These are phyloP conservation scores for Panulirus ornatus DNA, from an alignment of 1,140 invertebrate species.

Conservation along the genomic window DNA sequence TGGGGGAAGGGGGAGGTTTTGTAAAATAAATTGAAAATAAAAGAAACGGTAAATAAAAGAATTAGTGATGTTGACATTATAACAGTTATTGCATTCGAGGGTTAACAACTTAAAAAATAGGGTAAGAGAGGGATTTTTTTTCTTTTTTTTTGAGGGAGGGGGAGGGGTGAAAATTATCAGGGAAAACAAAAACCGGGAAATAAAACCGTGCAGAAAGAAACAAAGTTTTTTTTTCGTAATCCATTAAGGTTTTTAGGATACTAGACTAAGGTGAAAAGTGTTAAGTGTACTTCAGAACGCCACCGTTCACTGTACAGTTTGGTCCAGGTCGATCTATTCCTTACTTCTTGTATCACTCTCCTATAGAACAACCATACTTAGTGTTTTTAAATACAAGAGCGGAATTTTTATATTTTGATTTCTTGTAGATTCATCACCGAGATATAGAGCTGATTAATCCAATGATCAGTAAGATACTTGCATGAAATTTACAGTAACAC, in stretches of 20 bases:
- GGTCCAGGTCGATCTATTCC: no score
- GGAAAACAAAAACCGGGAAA: not conserved
- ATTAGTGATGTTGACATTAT: not conserved
- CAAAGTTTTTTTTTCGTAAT: not conserved
- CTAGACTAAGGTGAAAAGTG: slow-evolving; percentile 13
- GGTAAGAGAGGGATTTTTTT: no score
- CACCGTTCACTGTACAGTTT: not conserved
- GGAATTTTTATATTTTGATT: no score
- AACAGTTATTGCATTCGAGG: not conserved
- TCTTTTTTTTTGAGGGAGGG: no score
- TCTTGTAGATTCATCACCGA: no score
- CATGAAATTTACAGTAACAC: no score
- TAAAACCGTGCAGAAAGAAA: slow-evolving; percentile 16
- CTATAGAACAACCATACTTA: no score
- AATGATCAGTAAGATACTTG: no score
- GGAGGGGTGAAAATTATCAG: not conserved
- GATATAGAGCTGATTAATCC: no score
- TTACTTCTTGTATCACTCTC: no score
- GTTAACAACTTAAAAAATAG: not conserved
- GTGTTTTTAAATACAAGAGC: no score
- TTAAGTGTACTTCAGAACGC: slow-evolving; percentile 39
- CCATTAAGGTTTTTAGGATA: not conserved
- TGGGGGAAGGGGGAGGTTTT: not conserved
- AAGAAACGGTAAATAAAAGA: slow-evolving; percentile 8
- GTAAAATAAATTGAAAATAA: not conserved